These are phyloP conservation scores for Hesperophylax magnus DNA, from an alignment of 1,140 invertebrate species.

Conservation along the genomic window DNA sequence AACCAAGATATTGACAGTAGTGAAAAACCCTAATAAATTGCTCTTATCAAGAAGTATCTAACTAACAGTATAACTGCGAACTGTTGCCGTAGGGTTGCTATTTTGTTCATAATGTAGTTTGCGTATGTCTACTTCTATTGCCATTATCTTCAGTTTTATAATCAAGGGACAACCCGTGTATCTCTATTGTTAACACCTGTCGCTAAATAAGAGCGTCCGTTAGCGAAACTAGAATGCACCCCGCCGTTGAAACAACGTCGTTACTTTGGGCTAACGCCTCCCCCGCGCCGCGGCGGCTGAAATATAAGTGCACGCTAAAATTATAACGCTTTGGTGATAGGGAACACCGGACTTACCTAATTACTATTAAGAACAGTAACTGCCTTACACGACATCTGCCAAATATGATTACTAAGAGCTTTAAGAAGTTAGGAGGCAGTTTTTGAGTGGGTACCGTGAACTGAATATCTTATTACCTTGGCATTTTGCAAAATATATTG, in stretches of 20 bases:
- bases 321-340: constrained; percentile 4
- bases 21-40: too few species aligned
- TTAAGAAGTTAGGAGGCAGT: too few species aligned
- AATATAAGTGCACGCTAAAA: constrained; percentile 15
- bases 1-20: too few species aligned
- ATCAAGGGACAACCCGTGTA: background rate
- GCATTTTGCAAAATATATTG: too few species aligned
- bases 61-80: too few species aligned
- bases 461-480: too few species aligned
- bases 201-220: constrained; percentile 31
- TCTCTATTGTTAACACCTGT: constrained; percentile 31
- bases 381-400: too few species aligned
- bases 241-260: constrained; percentile 19
- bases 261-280: constrained; percentile 8
- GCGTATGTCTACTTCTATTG: background rate
- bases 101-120: background rate
- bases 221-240: constrained; percentile 29
- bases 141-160: background rate
- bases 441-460: too few species aligned
- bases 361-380: too few species aligned
- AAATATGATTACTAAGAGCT: too few species aligned
- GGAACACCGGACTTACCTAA: background rate
- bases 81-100: background rate
- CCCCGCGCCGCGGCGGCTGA: background rate
- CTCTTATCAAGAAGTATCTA: too few species aligned